Conservation (phyloP, 2,797 vertebrate species). For the Lophotriccus pileatus region DNA sequence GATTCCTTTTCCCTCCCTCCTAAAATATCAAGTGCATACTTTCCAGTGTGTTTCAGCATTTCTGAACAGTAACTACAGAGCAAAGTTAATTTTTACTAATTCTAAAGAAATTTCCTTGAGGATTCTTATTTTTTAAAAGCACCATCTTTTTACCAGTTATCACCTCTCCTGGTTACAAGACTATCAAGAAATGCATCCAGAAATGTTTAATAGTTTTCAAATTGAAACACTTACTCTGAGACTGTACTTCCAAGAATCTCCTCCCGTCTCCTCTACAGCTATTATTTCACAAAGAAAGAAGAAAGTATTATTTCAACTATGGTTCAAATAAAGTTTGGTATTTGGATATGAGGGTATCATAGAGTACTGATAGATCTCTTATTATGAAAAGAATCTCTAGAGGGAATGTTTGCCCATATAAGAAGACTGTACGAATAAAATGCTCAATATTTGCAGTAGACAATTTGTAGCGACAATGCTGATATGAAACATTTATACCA, state of each 20-base stretch:
- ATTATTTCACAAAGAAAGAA: slow-evolving; percentile 29
- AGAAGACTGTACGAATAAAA: neutral
- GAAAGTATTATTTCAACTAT: neutral
- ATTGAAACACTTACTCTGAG: slow-evolving; percentile 84
- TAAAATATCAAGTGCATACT: neutral
- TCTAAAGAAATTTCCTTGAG: neutral
- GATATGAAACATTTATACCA: neutral
- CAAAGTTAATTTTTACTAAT: neutral
- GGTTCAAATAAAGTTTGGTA: neutral
- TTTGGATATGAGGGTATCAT: neutral
- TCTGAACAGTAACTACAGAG: neutral
- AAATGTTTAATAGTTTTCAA: neutral
- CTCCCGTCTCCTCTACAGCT: slow-evolving; percentile 97
- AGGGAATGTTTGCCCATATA: neutral
- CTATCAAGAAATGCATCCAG: neutral
- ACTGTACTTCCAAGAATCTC: slow-evolving; percentile 99
- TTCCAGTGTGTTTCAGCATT: neutral
- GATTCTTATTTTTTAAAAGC: neutral
- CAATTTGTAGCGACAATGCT: neutral
- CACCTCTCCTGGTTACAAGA: neutral
- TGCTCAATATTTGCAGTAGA: neutral
- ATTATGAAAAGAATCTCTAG: neutral
- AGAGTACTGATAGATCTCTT: neutral
- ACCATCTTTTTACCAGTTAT: neutral
- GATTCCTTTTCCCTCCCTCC: neutral